Evolutionary conservation across 2,888 invertebrate genomes (phyloP).

Genomic region (Stegophylla sp.): DNA sequence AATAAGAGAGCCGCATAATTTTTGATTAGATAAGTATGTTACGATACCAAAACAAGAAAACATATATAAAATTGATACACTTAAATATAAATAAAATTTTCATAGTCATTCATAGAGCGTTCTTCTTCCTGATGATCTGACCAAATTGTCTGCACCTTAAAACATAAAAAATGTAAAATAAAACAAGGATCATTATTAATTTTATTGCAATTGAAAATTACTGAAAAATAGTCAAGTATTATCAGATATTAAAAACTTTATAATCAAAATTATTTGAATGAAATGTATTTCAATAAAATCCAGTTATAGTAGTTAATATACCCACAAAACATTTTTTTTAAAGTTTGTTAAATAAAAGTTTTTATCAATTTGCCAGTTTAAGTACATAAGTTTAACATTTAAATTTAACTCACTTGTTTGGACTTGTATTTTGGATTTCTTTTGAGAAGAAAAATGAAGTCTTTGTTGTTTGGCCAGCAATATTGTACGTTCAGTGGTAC

Average conservation of each 20-base stretch:
- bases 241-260: background rate
- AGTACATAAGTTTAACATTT: background rate
- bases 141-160: conserved; percentile 35
- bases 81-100: conserved; percentile 53
- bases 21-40: background rate
- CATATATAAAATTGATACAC: background rate
- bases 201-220: background rate
- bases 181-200: background rate
- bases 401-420: conserved; percentile 61
- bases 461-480: conserved; percentile 69
- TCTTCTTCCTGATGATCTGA: background rate
- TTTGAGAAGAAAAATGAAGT: conserved; percentile 82
- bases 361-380: background rate
- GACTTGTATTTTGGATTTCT: conserved; percentile 81
- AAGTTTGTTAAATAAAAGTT: too few species aligned
- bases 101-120: conserved; percentile 30
- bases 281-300: too few species aligned
- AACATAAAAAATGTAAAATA: too few species aligned
- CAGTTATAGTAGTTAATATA: too few species aligned
- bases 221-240: background rate
- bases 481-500: conserved; percentile 82
- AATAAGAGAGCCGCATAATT: background rate
- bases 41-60: background rate
- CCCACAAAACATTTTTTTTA: too few species aligned
- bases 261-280: background rate